These are phyloP conservation scores for Cacoxenus indagator DNA, from an alignment of 2,888 invertebrate species.

Conservation along the genomic window DNA sequence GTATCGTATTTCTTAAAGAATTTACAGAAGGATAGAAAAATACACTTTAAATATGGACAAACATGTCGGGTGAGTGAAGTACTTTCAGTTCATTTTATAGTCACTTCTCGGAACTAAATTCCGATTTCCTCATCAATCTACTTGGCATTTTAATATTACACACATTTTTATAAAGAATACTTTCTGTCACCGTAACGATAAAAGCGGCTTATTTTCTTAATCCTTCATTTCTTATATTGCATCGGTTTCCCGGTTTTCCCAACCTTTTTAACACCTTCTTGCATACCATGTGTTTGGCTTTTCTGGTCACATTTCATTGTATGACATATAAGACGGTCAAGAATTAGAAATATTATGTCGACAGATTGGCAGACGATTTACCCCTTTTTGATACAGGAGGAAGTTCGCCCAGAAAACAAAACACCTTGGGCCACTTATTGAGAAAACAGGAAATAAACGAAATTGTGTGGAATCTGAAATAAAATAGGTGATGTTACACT, in stretches of 20 bases:
- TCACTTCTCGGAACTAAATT: too few relatives aligned
- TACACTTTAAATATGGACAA: too few relatives aligned
- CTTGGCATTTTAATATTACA: too few relatives aligned
- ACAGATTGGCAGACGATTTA: slow-evolving; percentile 4
- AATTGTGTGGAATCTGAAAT: neutral
- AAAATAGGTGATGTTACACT: too few relatives aligned
- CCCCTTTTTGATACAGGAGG: neutral
- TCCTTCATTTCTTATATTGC: slow-evolving; percentile 5
- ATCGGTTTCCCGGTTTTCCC: neutral
- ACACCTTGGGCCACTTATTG: neutral
- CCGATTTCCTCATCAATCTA: neutral
- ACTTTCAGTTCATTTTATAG: too few relatives aligned
- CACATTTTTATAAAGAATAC: neutral
- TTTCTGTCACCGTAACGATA: neutral
- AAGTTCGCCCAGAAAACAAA: slow-evolving; percentile 18
- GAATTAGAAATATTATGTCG: neutral
- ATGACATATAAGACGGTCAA: neutral
- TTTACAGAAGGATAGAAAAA: too few relatives aligned
- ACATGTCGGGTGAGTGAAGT: too few relatives aligned
- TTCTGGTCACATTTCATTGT: neutral
- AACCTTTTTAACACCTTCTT: slow-evolving; percentile 12
- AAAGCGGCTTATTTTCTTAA: neutral
- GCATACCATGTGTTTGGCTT: neutral
- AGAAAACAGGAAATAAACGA: neutral
- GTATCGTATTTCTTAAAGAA: neutral